Evolutionary conservation across 2,113 vertebrate species (phyloP), one percentile per base, ranked within the genome.

Genomic region (Limanda limanda): DNA sequence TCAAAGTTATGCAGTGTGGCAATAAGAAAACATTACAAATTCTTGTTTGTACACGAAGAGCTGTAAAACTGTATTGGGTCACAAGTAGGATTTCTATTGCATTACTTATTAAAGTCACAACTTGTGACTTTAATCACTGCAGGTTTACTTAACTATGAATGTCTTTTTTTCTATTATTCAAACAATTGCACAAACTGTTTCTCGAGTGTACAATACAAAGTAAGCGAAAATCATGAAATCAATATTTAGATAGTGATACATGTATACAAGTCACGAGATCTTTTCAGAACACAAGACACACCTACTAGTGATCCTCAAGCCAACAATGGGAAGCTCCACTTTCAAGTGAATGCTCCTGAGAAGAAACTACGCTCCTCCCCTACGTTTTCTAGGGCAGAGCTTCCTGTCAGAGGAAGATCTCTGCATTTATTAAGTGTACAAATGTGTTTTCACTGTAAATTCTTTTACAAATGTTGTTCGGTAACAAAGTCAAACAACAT

Each of bases 331-430:
- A 84, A 12, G 57, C 47, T 76, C 52, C 55, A 78, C 40, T 81
- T 76, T 62, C 60, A 74, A 76, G 74, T 77, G 65, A 87, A 73
- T 67, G 42, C 54, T 74, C 25, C 27, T 20, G 31, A 60, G 15
- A 68, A 68, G 20, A 74, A 68, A 76, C 18, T 47, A 64, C 56
- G 59, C 63, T 73, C 82, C 67, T 65, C 78, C 76, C 76, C 21
- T 55, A 10, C 65, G 64, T 86, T 85, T 86, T 80, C 52, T 69
- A 72, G 55, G 65, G 8, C 68, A 85, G 75, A 52, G 45, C 63
- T 70, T 70, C 62, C 59, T 11, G 40, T 62, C 25, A 47, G 6
- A 76, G 56, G 58, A 35, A 76, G 5, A 21, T n/a, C 2, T 72
- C 54, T 60, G 25, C 15, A 57, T 70, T 70, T 65, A 40, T 70